phyloP scores from a whole-genome alignment of 1,140 invertebrate species.

The Apocrypta bakeri region DNA sequence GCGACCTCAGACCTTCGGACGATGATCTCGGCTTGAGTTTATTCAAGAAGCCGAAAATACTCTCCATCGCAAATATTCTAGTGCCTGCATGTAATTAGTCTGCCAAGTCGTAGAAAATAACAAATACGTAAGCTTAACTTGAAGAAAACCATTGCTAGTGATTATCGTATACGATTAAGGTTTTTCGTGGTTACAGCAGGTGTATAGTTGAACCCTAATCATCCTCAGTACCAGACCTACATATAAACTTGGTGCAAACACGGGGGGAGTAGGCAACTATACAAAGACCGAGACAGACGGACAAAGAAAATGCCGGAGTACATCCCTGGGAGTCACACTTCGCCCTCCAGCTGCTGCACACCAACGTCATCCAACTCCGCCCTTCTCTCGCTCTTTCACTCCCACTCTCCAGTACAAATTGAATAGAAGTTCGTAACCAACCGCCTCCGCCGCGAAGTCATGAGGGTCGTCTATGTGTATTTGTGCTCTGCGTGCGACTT shows the following conservation, averaged over 20 bases:
- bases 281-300: constrained; percentile 23
- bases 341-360: too few relatives aligned
- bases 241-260: constrained; percentile 23
- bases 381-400: not conserved
- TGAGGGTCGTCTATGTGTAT: constrained; percentile 1
- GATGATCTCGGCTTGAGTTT: too few relatives aligned
- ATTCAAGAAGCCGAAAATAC: too few relatives aligned
- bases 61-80: too few relatives aligned
- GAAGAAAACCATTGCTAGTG: too few relatives aligned
- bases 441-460: not conserved
- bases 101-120: too few relatives aligned
- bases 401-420: constrained; percentile 51
- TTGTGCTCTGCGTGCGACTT: constrained; percentile 37
- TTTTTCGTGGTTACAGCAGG: not conserved
- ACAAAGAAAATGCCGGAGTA: constrained; percentile 1
- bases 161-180: not conserved
- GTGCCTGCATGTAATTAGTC: too few relatives aligned
- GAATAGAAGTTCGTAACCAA: constrained; percentile 56
- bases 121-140: too few relatives aligned
- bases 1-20: too few relatives aligned
- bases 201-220: not conserved
- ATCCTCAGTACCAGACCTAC: not conserved
- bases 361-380: not conserved
- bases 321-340: not conserved
- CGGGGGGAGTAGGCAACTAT: not conserved